A percentile compares a stretch with the other conserved stretches of the same genome.
These are phyloP conservation scores for Euthynnus affinis DNA, from an alignment of 2,797 vertebrate species.

Conservation along the genomic window DNA sequence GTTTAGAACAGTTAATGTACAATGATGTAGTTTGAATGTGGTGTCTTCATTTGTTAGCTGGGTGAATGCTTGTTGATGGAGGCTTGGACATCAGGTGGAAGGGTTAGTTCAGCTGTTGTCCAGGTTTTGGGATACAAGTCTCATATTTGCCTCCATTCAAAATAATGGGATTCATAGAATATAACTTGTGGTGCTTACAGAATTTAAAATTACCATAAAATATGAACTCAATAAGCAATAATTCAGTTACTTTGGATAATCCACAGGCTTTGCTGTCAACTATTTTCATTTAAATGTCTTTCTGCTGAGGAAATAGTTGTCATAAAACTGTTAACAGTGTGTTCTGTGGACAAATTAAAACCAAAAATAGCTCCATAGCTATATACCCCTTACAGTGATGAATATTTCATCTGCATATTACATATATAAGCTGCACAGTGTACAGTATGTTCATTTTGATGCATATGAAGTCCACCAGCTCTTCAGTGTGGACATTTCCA, in stretches of 20 bases:
- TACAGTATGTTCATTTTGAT: neutral
- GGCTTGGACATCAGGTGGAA: neutral
- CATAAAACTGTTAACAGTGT: neutral
- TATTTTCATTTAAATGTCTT: neutral
- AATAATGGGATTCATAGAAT: too few species aligned
- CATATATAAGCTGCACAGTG: neutral
- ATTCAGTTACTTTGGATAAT: neutral
- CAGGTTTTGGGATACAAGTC: neutral
- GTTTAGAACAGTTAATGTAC: conserved; percentile 4
- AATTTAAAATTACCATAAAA: too few species aligned
- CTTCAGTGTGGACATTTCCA: neutral
- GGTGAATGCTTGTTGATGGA: neutral
- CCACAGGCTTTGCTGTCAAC: too few species aligned
- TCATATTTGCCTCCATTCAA: too few species aligned
- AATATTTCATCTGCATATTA: neutral
- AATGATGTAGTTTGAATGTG: neutral
- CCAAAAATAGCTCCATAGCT: neutral
- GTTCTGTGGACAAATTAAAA: neutral
- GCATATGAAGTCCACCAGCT: neutral
- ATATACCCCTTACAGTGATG: too few species aligned
- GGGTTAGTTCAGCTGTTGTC: neutral
- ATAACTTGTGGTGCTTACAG: too few species aligned
- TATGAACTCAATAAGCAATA: too few species aligned
- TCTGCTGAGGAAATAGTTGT: neutral
- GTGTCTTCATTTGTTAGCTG: neutral